Evolutionary conservation across 2,888 invertebrate species (phyloP).

Genomic region (Cylloceria caligata): DNA sequence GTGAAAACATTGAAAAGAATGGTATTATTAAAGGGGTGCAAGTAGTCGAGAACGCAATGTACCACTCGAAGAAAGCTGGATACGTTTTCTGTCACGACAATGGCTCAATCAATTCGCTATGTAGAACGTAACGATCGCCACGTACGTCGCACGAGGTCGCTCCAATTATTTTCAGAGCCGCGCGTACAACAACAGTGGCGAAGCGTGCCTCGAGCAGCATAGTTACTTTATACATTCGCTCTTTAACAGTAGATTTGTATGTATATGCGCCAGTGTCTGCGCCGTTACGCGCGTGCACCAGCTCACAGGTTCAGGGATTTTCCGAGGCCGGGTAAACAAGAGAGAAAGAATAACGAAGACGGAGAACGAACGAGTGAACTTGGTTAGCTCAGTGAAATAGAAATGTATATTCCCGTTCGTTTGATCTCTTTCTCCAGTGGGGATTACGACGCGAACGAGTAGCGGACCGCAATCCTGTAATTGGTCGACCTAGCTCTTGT

Average conservation of each 20-base stretch:
- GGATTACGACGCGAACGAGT: not conserved
- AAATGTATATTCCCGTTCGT: slow-evolving; percentile 33
- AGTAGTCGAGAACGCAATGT: slow-evolving; percentile 7
- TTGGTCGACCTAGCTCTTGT: not conserved
- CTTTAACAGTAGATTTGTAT: slow-evolving; percentile 30
- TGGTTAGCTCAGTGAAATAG: slow-evolving; percentile 3
- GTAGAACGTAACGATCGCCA: slow-evolving; percentile 62
- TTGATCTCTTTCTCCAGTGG: not conserved
- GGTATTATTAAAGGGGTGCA: slow-evolving; percentile 1
- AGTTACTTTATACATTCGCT: not conserved
- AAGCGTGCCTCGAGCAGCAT: slow-evolving; percentile 9
- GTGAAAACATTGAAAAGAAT: not conserved
- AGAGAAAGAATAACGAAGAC: slow-evolving; percentile 34
- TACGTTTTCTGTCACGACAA: slow-evolving; percentile 54
- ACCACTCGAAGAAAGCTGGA: slow-evolving; percentile 54
- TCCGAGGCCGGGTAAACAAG: slow-evolving; percentile 36
- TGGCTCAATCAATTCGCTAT: slow-evolving; percentile 70
- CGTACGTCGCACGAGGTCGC: slow-evolving; percentile 52
- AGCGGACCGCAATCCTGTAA: slow-evolving; percentile 2
- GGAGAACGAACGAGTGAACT: slow-evolving; percentile 5
- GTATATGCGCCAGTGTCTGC: not conserved
- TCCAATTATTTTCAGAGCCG: slow-evolving; percentile 59
- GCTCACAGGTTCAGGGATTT: slow-evolving; percentile 43
- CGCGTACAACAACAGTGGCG: slow-evolving; percentile 14
- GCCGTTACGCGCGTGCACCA: slow-evolving; percentile 20